phyloP scores from a whole-genome alignment of 1,140 invertebrate genomes.

The Drosophila yakuba region DNA sequence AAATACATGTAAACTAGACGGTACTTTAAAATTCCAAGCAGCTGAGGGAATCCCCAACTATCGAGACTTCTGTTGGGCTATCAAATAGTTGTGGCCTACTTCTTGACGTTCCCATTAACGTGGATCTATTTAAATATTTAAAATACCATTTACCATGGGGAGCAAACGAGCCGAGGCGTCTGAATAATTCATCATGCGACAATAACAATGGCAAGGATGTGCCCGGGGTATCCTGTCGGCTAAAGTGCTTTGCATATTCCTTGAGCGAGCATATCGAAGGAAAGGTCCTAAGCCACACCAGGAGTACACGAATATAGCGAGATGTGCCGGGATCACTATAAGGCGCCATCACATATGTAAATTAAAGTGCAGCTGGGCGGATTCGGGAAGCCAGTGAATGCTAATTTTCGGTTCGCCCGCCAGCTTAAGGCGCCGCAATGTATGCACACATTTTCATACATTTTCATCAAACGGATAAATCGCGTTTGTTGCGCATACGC shows the following conservation, averaged over 20 bases:
- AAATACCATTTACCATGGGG: slow-evolving; percentile 34
- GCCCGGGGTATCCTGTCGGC: slow-evolving; percentile 33
- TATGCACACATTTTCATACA: slow-evolving; percentile 55
- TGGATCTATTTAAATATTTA: slow-evolving; percentile 41
- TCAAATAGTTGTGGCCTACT: slow-evolving; percentile 33
- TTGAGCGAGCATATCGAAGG: slow-evolving; percentile 28
- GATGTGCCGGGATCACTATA: slow-evolving; percentile 33
- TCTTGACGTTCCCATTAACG: slow-evolving; percentile 28
- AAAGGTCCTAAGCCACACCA: slow-evolving; percentile 10
- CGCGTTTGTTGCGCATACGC: slow-evolving; percentile 47
- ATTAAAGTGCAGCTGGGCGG: slow-evolving; percentile 47
- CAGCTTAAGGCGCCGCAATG: slow-evolving; percentile 22
- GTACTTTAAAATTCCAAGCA: not conserved
- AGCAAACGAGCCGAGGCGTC: slow-evolving; percentile 11
- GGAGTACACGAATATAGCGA: slow-evolving; percentile 12
- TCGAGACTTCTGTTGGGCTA: slow-evolving; percentile 6
- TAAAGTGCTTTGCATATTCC: slow-evolving; percentile 44
- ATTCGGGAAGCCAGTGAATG: slow-evolving; percentile 36
- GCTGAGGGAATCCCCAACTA: not conserved
- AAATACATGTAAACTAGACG: not conserved
- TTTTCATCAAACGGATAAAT: slow-evolving; percentile 58
- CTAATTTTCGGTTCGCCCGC: slow-evolving; percentile 28
- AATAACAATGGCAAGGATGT: slow-evolving; percentile 43
- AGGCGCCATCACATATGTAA: slow-evolving; percentile 44
- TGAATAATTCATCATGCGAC: slow-evolving; percentile 48